Evolutionary conservation across 2,797 vertebrate species (phyloP).

Genomic region (Sebastes kiyomatsui): DNA sequence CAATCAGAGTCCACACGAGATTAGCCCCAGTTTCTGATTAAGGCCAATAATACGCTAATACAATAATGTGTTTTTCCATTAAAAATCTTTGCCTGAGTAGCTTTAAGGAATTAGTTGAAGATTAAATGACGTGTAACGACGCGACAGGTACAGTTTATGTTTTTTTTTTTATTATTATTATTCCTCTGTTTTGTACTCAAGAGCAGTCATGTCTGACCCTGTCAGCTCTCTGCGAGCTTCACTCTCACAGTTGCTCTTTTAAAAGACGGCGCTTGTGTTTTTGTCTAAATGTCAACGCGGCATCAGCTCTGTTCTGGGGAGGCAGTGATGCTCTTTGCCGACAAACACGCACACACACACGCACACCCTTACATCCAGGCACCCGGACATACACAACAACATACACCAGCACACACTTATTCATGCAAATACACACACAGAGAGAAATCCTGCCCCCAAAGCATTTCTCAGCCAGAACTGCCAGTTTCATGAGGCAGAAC

Average conservation of each 20-base stretch:
- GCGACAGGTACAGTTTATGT: conserved; percentile 24
- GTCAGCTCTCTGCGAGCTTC: conserved; percentile 29
- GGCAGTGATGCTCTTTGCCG: conserved; percentile 42
- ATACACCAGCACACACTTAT: background rate
- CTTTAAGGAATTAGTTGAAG: background rate
- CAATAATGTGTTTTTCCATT: background rate
- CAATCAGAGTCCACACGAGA: background rate
- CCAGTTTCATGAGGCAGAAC: conserved; percentile 68
- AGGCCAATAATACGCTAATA: background rate
- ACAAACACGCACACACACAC: conserved; percentile 1
- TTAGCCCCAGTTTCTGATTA: background rate
- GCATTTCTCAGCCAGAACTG: conserved; percentile 56
- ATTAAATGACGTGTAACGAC: background rate
- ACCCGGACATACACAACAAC: background rate
- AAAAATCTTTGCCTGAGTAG: background rate
- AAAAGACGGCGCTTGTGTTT: conserved; percentile 44
- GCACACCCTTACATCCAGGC: background rate
- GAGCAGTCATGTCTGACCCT: conserved; percentile 39
- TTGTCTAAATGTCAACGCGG: conserved; percentile 65
- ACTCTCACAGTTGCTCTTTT: conserved; percentile 52
- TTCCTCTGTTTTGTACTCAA: conserved; percentile 3
- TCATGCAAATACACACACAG: background rate
- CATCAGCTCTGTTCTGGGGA: conserved; percentile 49
- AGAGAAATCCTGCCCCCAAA: conserved; percentile 47
- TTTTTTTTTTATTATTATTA: background rate